Base-by-base conservation (phyloP, 1,140 invertebrate genomes). In the Brachionus sp. region DNA sequence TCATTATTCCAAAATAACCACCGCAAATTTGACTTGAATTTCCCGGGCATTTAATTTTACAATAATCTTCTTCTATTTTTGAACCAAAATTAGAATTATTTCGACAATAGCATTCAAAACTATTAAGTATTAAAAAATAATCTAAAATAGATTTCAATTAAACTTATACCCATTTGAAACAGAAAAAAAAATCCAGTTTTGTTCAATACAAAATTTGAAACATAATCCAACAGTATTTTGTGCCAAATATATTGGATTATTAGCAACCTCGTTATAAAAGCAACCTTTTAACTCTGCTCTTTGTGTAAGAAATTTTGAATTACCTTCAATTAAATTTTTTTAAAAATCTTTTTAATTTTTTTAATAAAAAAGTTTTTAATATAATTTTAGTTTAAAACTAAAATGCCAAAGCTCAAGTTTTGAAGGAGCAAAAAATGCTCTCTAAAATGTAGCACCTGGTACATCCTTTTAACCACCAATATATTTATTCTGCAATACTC, bases 1-100 rank as follows among this genome's bases (percentile, higher is more conserved):
- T 70, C 16, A 19, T 37, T 19, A 37, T 13, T 12, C 62, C 62
- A 66, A 39, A 70, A 37, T 37, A 19, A 10, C 66, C 66, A 70
- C 66, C 66, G 35, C 66, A 70, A 19, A 70, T 39, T 70, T 70
- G 33, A 19, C 66, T 70, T 37, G 66, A 70, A 39, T 70, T 70
- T n/a, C 66, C 66, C 9, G 66, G 66, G 12, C 66, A 70, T 42
- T 37, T 39, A 0, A 37, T 7, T 3, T 70, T 16, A 16, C 66
- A 70, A n/a, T n/a, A 39, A 16, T 19, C n/a, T 5, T 37, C 35
- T 3, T 70, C 35, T 35, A 70, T 29, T 37, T 35, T 7, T 7
- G 1, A 37, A 3, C n/a, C 13, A 37, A 29, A 33, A 25, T 66
- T 12, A 33, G n/a, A 13, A 25, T 66, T 10, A 66, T 29, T 66